Percentiles rank a stretch among this genome's conserved stretches.
Conservation (phyloP, 2,888 invertebrate species). For the Mantis religiosa region DNA sequence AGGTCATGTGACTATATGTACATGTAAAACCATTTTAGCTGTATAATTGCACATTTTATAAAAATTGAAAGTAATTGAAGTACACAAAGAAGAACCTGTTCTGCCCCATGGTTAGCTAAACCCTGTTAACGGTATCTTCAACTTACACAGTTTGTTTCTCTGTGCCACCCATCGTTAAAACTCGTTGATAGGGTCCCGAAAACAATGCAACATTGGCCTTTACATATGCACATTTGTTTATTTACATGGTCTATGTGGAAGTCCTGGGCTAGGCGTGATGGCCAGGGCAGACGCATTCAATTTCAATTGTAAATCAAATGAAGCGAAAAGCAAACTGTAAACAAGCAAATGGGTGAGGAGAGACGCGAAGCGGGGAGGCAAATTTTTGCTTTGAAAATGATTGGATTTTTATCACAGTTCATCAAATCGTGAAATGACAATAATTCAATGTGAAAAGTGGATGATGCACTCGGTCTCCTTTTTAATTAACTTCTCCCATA, state of each 20-base stretch:
- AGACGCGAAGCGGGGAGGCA: neutral
- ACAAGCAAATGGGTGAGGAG: conserved; percentile 9
- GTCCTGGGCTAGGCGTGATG: neutral
- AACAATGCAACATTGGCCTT: neutral
- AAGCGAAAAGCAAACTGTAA: conserved; percentile 27
- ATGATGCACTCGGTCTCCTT: conserved; percentile 23
- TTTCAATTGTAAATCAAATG: conserved; percentile 30
- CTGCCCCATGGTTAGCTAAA: no score
- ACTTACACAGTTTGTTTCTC: no score
- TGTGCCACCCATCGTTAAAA: no score
- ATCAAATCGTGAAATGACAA: conserved; percentile 31
- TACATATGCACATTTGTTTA: neutral
- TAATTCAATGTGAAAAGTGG: conserved; percentile 28
- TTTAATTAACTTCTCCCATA: conserved; percentile 23
- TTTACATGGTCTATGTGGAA: neutral
- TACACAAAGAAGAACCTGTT: no score
- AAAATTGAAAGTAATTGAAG: no score
- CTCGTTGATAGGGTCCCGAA: neutral
- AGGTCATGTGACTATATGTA: no score
- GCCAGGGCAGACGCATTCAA: conserved; percentile 10
- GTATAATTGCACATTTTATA: no score
- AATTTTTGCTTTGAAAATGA: conserved; percentile 17
- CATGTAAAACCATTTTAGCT: no score
- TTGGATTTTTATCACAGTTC: conserved; percentile 30
- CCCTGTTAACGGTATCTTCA: no score